Base-by-base conservation (phyloP, 2,797 vertebrate genomes). In the Muscicapa comitata region DNA sequence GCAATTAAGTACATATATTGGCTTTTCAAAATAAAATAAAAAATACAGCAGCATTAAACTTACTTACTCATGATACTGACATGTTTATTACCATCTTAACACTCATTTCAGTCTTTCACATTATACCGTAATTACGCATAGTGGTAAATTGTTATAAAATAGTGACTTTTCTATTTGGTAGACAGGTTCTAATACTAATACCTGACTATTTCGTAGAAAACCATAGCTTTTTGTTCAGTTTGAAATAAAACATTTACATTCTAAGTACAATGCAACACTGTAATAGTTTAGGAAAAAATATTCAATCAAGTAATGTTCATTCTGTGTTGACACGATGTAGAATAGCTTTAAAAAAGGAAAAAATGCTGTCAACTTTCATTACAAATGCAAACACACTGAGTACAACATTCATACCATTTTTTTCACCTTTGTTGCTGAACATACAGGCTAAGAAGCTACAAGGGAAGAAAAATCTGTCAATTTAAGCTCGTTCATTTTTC, bases 1-100 rank as follows among this genome's bases (percentile, higher is more conserved):
- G 98, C 95, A 98, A 98, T 97, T 98, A 98, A 99, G 98, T 98
- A 98, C 96, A 98, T 97, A 97, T 97, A 98, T 98, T 98, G 97
- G 98, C 97, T 98, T 98, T 97, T 50, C 96, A 96, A 98, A 97
- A 96, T 80, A 97, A 97, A 96, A 91, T 95, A 95, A 97, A 95
- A 96, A 94, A 95, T 97, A 98, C 98, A 98, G 98, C 98, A 98
- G 98, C 98, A 98, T 98, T 98, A 97, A 98, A 98, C 96, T 96
- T 97, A 97, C 96, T 97, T 97, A 98, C 82, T 96, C 96, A 94
- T 90, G 97, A 98, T 97, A 97, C 94, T 74, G 96, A 98, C 97
- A 96, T 98, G 97, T 97, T 98, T 96, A 97, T 97, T 93, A 98
- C 97, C 96, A 92, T 97, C 97, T 95, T 90, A 92, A 96, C 97